phyloP scores from a whole-genome alignment of 2,113 vertebrate genomes.

The Bubo blakistoni region DNA sequence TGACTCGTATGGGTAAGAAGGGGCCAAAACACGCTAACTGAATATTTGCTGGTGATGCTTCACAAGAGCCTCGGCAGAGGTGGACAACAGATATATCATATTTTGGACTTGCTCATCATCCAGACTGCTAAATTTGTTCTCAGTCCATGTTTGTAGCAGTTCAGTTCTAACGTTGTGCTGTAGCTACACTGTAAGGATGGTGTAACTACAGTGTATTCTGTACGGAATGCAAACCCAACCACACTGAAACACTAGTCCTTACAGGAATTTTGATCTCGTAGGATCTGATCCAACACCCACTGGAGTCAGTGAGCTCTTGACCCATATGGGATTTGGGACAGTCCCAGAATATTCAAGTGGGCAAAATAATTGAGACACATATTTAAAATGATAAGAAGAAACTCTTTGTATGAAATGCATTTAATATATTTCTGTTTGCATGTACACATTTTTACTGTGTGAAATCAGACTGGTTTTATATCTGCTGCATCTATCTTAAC shows the following conservation, averaged over 20 bases:
- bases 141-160: background rate
- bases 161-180: background rate
- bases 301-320: slow-evolving; percentile 44
- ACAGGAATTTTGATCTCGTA: slow-evolving; percentile 21
- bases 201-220: background rate
- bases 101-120: background rate
- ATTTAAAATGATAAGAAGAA: slow-evolving; percentile 43
- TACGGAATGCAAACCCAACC: background rate
- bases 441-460: slow-evolving; percentile 39
- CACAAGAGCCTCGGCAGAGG: background rate
- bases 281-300: slow-evolving; percentile 25
- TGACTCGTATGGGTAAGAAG: background rate
- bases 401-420: background rate
- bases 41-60: background rate
- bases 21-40: background rate
- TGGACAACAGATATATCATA: background rate
- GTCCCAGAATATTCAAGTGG: slow-evolving; percentile 38
- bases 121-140: background rate
- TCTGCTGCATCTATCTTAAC: slow-evolving; percentile 29
- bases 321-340: slow-evolving; percentile 14
- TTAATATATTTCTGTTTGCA: slow-evolving; percentile 25
- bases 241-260: slow-evolving; percentile 7
- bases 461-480: slow-evolving; percentile 43
- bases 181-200: background rate
- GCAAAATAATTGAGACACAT: background rate